Evolutionary conservation across 2,113 vertebrate species (phyloP).

Genomic region (Tautogolabrus adspersus): DNA sequence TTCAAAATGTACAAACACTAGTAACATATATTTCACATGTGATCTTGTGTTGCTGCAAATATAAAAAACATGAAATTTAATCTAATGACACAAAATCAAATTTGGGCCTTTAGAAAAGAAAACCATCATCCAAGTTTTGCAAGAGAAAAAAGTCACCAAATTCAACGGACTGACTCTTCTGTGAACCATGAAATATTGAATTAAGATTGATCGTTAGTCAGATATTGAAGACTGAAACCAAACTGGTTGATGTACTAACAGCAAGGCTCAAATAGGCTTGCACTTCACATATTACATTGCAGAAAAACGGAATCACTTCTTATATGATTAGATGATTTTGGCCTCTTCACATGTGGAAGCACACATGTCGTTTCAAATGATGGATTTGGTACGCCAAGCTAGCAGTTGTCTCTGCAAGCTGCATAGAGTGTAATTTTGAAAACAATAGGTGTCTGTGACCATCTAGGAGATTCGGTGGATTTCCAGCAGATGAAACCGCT

Average conservation of each 20-base stretch:
- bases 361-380: constrained; percentile 3
- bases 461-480: background rate
- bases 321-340: background rate
- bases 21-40: too few relatives aligned
- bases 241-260: background rate
- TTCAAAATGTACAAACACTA: too few relatives aligned
- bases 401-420: constrained; percentile 13
- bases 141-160: too few relatives aligned
- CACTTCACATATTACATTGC: background rate
- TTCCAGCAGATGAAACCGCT: constrained; percentile 15
- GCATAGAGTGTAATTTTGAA: constrained; percentile 28
- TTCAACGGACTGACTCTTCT: too few relatives aligned
- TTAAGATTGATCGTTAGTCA: too few relatives aligned
- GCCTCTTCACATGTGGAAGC: background rate
- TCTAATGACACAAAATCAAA: too few relatives aligned
- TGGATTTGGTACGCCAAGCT: background rate
- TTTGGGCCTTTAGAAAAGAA: too few relatives aligned
- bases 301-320: background rate
- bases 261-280: background rate
- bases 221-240: background rate
- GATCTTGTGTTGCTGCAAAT: too few relatives aligned
- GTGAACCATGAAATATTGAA: too few relatives aligned
- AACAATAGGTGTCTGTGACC: constrained; percentile 7
- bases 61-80: too few relatives aligned
- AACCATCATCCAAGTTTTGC: too few relatives aligned